Evolutionary conservation across 2,888 invertebrate genomes (phyloP).

Genomic region (Dione juno): DNA sequence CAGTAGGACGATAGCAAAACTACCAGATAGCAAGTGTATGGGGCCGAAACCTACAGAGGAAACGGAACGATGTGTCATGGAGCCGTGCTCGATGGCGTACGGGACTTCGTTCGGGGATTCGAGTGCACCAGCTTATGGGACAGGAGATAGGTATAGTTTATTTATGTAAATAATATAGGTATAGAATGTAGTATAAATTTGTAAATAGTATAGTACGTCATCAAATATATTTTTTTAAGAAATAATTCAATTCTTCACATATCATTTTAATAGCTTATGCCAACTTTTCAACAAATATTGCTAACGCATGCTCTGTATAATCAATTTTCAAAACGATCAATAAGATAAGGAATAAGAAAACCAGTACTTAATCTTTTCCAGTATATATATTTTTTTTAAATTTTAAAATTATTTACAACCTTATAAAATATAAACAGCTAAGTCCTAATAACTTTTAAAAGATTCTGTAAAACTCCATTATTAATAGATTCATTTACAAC

Average conservation of each 20-base stretch:
- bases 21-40: conserved; percentile 94
- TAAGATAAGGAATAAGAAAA: too few relatives aligned
- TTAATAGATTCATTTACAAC: conserved; percentile 60
- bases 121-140: conserved; percentile 68
- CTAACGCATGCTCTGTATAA: too few relatives aligned
- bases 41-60: conserved; percentile 93
- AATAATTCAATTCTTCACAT: not conserved
- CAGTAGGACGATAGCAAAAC: conserved; percentile 92
- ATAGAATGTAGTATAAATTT: too few relatives aligned
- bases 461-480: conserved; percentile 62
- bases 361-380: too few relatives aligned
- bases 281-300: too few relatives aligned
- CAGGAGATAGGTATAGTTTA: conserved; percentile 66
- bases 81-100: conserved; percentile 88
- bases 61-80: conserved; percentile 90
- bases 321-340: too few relatives aligned
- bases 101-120: conserved; percentile 81
- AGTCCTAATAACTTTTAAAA: conserved; percentile 44
- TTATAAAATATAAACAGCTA: not conserved
- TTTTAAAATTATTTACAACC: not conserved
- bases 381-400: too few relatives aligned
- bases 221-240: too few relatives aligned
- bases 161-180: too few relatives aligned
- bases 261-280: too few relatives aligned
- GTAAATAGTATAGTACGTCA: too few relatives aligned